Base-by-base conservation (phyloP, 2,888 invertebrate genomes). In the Brachynemurus nebulosus region DNA sequence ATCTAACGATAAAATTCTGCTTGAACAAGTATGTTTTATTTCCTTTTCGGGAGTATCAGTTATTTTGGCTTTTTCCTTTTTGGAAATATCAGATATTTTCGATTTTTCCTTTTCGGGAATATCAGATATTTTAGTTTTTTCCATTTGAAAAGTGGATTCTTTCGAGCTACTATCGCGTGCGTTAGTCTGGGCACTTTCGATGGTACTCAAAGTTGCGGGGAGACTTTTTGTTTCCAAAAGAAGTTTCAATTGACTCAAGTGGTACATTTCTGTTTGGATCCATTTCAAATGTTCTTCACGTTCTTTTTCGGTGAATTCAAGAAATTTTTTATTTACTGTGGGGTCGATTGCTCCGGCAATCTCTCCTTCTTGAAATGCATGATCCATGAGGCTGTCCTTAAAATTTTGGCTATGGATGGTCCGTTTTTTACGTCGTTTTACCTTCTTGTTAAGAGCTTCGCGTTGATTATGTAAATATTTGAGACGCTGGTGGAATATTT, bases 201-300 rank as follows among this genome's bases (percentile, higher is more conserved):
- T 12, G 16, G 30, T 19, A 44, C 35, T 8, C 17, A 20, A 38
- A 36, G 44, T 38, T 19, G 11, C 37, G 42, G 35, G 6, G 2
- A n/a, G 9, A 19, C 49, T 49, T 37, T 57, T 52, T 19, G 53
- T 56, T 51, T 63, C 59, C 12, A 65, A 51, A 21, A 64, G 58
- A 51, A 59, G 57, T 56, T 71, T 73, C 12, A 75, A 56, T 53
- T 70, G 71, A 18, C 61, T 65, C 18, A 76, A 57, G 54, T 75
- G 71, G 33, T 63, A 61, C 12, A 75, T 74, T 56, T 74, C 74
- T 49, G 68, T 69, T 34, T 69, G 68, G 27, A 75, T 74, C 72
- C 73, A 72, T 17, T 65, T 59, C 12, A 75, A 53, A 50, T 75
- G 73, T 52, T 71, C 69, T 48, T 64, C 62, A 44, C 68, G 63